Evolutionary conservation across 2,797 vertebrate genomes (phyloP), one percentile per base, ranked within the genome.

Genomic region (Acridotheres tristis): DNA sequence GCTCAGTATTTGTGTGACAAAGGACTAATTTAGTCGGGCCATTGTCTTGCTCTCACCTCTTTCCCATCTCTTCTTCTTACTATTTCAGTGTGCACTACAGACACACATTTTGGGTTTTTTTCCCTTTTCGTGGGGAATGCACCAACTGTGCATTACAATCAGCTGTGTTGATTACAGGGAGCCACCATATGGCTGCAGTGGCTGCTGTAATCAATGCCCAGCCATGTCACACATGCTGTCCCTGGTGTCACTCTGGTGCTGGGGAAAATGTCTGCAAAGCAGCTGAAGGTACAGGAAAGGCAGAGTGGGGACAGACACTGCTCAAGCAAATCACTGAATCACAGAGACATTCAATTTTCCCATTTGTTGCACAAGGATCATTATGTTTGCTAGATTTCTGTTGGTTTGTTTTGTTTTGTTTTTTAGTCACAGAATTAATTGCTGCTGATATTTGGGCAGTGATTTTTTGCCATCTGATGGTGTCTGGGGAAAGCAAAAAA

Each of bases 381-480:
- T 85, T 89, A 61, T 30, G 32, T 43, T 94, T 50, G 83, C 45
- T 51, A 75, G 71, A 25, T 4, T 42, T 78, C 54, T 85, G 59
- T 53, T 89, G 73, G 5, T n/a, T 22, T 76, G 84, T 27, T 74
- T 89, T 85, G 47, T 6, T 77, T 81, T 85, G 74, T 2, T 30
- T 92, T 91, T 90, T n/a, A 90, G 66, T 63, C 47, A 40, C 59
- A 47, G 66, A 93, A 76, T 86, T 88, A 57, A 90, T 80, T 82
- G 83, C 66, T 88, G 54, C 30, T 93, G 62, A 50, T 80, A 88
- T 48, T 94, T 82, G 55, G 82, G 72, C 79, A 75, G 69, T 72
- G 79, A 75, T 32, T 83, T 90, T 77, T 95, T 93, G n/a, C 83
- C 85, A 81, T 78, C 21, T 67, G 76, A 63, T 69, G 34, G 34